A percentile compares a stretch with the other conserved stretches of the same genome.
Evolutionary conservation across 2,113 vertebrate genomes (phyloP).

Genomic region (Pseudopodoces humilis): DNA sequence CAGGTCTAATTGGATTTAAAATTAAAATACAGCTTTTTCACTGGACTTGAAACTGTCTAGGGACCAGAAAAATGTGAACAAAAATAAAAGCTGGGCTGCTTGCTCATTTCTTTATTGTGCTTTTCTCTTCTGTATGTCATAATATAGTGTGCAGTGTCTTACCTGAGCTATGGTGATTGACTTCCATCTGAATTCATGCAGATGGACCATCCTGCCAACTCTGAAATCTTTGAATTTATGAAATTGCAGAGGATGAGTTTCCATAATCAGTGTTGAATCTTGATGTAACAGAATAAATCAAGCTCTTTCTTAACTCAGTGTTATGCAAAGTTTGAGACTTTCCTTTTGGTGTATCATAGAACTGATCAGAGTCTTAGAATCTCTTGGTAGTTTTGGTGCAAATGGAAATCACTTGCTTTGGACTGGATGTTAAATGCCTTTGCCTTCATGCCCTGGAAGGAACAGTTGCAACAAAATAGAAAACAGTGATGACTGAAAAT

Average conservation of each 20-base stretch:
- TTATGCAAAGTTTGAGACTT: neutral
- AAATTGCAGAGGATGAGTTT: neutral
- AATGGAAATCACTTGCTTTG: neutral
- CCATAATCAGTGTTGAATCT: neutral
- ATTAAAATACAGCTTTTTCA: neutral
- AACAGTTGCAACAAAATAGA: neutral
- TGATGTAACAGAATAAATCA: neutral
- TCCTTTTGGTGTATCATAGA: neutral
- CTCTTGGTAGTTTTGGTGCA: neutral
- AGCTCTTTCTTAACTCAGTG: neutral
- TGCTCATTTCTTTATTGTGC: neutral
- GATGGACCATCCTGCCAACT: neutral
- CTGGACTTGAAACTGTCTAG: neutral
- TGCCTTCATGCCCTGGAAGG: neutral
- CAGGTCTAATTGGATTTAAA: neutral
- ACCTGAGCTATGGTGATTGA: neutral
- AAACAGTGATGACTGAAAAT: neutral
- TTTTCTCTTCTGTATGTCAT: neutral
- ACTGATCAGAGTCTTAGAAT: neutral
- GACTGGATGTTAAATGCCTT: neutral
- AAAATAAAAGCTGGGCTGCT: neutral
- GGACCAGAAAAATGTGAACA: neutral
- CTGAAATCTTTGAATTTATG: neutral
- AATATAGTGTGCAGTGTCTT: neutral
- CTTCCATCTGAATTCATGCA: neutral